Percentiles rank a stretch among this genome's conserved stretches.
Conservation (phyloP, 2,888 invertebrate genomes). For the Elysia crispata region DNA sequence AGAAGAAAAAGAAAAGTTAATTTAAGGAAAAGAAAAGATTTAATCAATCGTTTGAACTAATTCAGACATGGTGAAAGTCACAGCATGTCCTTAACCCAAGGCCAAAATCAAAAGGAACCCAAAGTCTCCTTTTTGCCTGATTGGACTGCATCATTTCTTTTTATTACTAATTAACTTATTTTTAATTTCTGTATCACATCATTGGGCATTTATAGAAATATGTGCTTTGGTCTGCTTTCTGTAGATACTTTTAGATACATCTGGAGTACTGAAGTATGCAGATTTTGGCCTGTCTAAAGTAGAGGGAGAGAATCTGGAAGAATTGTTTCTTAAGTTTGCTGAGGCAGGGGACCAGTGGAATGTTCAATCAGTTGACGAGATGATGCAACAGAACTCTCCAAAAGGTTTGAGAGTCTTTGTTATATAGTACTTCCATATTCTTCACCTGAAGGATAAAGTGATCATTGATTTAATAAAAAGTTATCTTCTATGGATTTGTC, state of each 20-base stretch:
- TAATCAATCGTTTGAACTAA: too few species aligned
- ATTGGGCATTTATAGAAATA: too few species aligned
- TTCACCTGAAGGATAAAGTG: background rate
- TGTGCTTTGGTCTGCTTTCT: too few species aligned
- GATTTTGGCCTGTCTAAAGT: slow-evolving; percentile 77
- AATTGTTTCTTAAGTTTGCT: slow-evolving; percentile 74
- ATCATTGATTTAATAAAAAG: background rate
- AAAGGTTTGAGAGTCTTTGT: slow-evolving; percentile 52
- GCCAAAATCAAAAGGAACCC: too few species aligned
- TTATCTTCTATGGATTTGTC: background rate
- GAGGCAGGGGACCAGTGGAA: slow-evolving; percentile 71
- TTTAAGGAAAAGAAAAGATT: too few species aligned
- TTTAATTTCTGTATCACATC: too few species aligned
- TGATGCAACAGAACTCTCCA: slow-evolving; percentile 60
- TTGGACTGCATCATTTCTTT: too few species aligned
- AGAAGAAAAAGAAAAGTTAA: too few species aligned
- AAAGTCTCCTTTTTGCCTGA: too few species aligned
- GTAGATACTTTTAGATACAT: slow-evolving; percentile 76
- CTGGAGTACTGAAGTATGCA: slow-evolving; percentile 75
- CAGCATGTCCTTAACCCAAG: too few species aligned
- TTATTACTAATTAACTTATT: too few species aligned
- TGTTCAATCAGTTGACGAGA: slow-evolving; percentile 61
- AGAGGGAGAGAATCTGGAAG: slow-evolving; percentile 76
- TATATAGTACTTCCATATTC: background rate
- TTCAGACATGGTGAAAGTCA: too few species aligned